Conservation (phyloP, 2,888 invertebrate species). For the Troides oblongomaculatus region DNA sequence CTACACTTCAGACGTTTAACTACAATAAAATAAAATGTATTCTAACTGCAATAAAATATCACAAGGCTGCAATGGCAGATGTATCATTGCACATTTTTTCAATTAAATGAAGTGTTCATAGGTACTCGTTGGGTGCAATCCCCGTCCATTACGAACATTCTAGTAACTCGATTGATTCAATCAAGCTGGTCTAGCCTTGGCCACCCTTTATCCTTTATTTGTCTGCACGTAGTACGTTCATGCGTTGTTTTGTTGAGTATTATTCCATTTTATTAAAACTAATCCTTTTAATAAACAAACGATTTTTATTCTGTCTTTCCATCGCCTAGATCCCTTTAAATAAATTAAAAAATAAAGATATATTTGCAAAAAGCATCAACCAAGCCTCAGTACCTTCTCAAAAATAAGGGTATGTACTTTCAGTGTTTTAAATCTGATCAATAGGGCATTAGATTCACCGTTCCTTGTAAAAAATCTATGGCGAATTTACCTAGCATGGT, state of each 20-base stretch:
- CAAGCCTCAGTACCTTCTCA: no score
- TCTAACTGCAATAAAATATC: not conserved
- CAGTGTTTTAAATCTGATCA: no score
- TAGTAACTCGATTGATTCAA: slow-evolving; percentile 27
- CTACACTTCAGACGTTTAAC: no score
- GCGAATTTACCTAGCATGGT: slow-evolving; percentile 3
- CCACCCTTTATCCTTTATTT: slow-evolving; percentile 21
- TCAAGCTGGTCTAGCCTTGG: slow-evolving; percentile 25
- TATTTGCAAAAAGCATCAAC: no score
- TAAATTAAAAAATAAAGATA: no score
- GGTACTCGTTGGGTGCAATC: slow-evolving; percentile 2
- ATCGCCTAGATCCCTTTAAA: not conserved
- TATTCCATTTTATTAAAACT: not conserved
- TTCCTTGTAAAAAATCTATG: not conserved
- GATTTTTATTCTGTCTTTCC: not conserved
- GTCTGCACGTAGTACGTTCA: slow-evolving; percentile 11
- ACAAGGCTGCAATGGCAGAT: not conserved
- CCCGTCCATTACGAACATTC: slow-evolving; percentile 19
- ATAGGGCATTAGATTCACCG: no score
- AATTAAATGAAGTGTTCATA: slow-evolving; percentile 3
- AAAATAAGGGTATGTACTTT: no score
- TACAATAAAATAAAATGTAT: not conserved
- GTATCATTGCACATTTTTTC: slow-evolving; percentile 7
- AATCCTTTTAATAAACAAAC: not conserved
- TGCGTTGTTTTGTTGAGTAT: not conserved